Evolutionary conservation across 2,797 vertebrate genomes (phyloP).

Genomic region (Poecilia gillii): DNA sequence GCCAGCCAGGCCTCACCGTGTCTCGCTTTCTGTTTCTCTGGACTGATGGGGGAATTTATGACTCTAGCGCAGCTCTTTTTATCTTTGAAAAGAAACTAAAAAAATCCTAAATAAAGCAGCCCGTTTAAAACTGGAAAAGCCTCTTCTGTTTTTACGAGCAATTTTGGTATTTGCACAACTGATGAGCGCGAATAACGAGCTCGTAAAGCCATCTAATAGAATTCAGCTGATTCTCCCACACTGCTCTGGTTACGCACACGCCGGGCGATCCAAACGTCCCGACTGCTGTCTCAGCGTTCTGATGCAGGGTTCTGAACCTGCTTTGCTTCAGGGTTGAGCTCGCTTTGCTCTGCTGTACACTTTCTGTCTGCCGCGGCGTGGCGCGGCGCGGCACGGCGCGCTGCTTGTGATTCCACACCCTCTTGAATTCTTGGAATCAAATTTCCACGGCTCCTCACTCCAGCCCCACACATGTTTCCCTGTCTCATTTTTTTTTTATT

Average conservation of each 20-base stretch:
- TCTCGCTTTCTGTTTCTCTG: neutral
- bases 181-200: neutral
- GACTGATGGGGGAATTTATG: neutral
- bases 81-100: neutral
- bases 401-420: slow-evolving; percentile 74
- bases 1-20: neutral
- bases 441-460: slow-evolving; percentile 70
- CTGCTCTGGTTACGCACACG: neutral
- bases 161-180: slow-evolving; percentile 7
- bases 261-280: neutral
- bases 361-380: slow-evolving; percentile 45
- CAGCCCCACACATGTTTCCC: slow-evolving; percentile 58
- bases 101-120: neutral
- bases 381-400: slow-evolving; percentile 15
- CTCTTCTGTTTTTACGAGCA: neutral
- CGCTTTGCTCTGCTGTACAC: slow-evolving; percentile 36
- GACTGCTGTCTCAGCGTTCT: neutral
- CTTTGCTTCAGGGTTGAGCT: slow-evolving; percentile 16
- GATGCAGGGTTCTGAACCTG: neutral
- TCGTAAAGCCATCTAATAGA: neutral
- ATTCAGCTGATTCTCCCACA: slow-evolving; percentile 6
- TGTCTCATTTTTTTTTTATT: slow-evolving; percentile 20
- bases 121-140: slow-evolving; percentile 1
- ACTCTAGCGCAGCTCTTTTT: neutral
- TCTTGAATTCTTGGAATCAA: slow-evolving; percentile 76